Conservation (phyloP, 1,140 invertebrate species). For the Drosophila repleta region DNA sequence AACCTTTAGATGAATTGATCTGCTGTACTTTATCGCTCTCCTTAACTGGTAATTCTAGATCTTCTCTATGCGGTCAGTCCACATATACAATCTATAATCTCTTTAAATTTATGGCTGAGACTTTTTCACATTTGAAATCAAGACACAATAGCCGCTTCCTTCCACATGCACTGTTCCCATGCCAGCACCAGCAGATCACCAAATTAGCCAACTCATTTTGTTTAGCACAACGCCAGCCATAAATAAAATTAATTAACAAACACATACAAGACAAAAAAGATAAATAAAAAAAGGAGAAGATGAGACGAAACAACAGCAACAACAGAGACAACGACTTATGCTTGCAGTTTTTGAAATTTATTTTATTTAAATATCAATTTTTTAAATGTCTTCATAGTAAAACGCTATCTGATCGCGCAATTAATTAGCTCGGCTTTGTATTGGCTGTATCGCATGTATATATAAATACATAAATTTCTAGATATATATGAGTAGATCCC, state of each 20-base stretch:
- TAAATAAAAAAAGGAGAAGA: not conserved
- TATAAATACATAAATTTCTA: not conserved
- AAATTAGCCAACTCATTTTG: slow-evolving; percentile 65
- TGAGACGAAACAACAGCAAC: slow-evolving; percentile 12
- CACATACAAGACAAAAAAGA: slow-evolving; percentile 26
- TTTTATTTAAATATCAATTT: slow-evolving; percentile 68
- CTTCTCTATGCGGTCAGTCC: slow-evolving; percentile 2
- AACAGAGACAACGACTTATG: slow-evolving; percentile 38
- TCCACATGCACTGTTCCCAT: slow-evolving; percentile 38
- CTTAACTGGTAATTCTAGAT: slow-evolving; percentile 33
- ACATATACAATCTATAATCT: slow-evolving; percentile 33
- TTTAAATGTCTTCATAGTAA: slow-evolving; percentile 75
- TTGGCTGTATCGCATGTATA: slow-evolving; percentile 33
- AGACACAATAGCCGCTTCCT: slow-evolving; percentile 44
- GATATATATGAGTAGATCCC: not conserved
- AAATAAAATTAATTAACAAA: slow-evolving; percentile 60
- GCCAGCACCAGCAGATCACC: slow-evolving; percentile 37
- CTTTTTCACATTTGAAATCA: slow-evolving; percentile 46
- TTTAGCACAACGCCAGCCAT: slow-evolving; percentile 53
- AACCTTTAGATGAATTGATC: not conserved
- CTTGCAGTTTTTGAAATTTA: slow-evolving; percentile 60
- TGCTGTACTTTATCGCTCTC: slow-evolving; percentile 16
- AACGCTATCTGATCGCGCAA: slow-evolving; percentile 76
- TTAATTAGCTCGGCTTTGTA: slow-evolving; percentile 69
- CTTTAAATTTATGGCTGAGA: slow-evolving; percentile 40